These are phyloP conservation scores for Crioceris asparagi DNA, from an alignment of 2,888 invertebrate species.

Conservation along the genomic window DNA sequence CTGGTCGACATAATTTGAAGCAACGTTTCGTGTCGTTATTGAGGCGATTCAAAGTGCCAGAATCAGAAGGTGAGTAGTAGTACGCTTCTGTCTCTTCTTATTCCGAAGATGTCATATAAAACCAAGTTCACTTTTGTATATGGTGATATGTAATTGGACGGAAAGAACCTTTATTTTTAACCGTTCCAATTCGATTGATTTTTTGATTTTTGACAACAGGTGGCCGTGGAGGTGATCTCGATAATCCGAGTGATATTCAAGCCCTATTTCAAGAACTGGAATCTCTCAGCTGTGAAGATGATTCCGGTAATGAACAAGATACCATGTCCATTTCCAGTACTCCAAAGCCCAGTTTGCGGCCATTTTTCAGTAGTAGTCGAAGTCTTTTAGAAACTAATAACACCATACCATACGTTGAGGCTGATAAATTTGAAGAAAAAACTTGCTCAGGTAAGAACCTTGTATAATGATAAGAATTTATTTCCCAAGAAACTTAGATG, in stretches of 20 bases:
- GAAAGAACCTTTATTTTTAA: too few species aligned
- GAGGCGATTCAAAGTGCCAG: slow-evolving; percentile 86
- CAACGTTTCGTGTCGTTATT: slow-evolving; percentile 75
- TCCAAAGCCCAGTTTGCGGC: slow-evolving; percentile 89
- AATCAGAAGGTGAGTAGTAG: slow-evolving; percentile 73
- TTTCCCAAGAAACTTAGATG: too few species aligned
- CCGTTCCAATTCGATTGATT: too few species aligned
- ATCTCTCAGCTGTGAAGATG: slow-evolving; percentile 76
- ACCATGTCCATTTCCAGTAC: slow-evolving; percentile 95
- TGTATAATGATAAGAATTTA: too few species aligned
- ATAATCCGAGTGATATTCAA: slow-evolving; percentile 82
- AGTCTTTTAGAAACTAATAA: slow-evolving; percentile 47
- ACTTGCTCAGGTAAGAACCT: slow-evolving; percentile 18
- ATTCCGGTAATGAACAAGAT: slow-evolving; percentile 92
- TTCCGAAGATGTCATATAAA: too few species aligned
- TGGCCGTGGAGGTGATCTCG: slow-evolving; percentile 50
- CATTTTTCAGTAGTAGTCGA: slow-evolving; percentile 88
- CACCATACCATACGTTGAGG: slow-evolving; percentile 26
- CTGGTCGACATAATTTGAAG: slow-evolving; percentile 44
- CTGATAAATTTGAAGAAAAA: slow-evolving; percentile 25
- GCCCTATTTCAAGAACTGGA: slow-evolving; percentile 93
- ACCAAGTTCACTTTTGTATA: too few species aligned
- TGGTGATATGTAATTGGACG: too few species aligned
- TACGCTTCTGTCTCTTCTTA: too few species aligned
- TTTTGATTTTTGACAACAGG: too few species aligned